Conservation (phyloP, 2,113 vertebrate species). For the Malurus elegans region DNA sequence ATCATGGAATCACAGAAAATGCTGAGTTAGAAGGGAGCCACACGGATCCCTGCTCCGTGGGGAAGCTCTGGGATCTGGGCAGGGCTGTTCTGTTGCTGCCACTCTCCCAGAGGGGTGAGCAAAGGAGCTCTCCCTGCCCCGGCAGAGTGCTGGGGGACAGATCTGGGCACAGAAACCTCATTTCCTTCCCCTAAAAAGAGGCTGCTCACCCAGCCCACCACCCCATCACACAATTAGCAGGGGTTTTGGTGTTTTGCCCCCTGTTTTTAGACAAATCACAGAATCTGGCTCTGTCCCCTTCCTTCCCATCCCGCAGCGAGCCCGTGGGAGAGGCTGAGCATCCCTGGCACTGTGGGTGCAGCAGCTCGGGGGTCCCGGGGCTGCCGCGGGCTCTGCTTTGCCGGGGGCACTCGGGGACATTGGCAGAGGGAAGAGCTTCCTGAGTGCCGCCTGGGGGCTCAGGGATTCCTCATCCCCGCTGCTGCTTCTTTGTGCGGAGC, state of each 20-base stretch:
- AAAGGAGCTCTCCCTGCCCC: neutral
- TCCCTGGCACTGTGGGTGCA: rapidly evolving
- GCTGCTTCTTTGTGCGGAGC: neutral
- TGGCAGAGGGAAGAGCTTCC: neutral
- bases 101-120: neutral
- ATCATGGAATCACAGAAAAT: neutral
- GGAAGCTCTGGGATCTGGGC: neutral
- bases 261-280: neutral
- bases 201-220: neutral
- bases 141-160: rapidly evolving
- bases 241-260: neutral
- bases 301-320: rapidly evolving
- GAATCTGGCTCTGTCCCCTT: neutral
- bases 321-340: rapidly evolving
- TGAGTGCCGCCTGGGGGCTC: neutral
- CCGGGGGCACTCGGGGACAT: rapidly evolving
- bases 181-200: neutral
- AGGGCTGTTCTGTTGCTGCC: neutral
- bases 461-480: neutral
- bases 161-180: rapidly evolving
- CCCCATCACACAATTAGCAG: rapidly evolving
- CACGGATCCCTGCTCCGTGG: rapidly evolving
- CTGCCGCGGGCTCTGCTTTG: neutral
- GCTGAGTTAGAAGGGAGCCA: rapidly evolving
- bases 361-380: neutral